Evolutionary conservation across 2,888 invertebrate genomes (phyloP), one percentile per base, ranked within the genome.

Genomic region (Lithophane leautieri): DNA sequence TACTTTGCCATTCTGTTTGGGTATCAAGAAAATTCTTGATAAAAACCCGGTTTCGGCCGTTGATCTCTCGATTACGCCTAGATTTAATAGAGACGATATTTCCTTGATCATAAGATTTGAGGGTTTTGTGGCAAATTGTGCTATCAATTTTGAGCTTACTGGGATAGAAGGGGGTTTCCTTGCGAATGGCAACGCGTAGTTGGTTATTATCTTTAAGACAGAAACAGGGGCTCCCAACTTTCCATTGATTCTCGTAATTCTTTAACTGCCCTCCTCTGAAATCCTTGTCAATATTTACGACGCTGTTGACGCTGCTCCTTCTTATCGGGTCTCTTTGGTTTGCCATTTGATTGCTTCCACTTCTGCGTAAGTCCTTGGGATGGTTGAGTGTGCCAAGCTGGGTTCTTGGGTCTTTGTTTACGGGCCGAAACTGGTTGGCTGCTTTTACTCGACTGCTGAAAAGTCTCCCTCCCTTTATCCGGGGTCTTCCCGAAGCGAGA

Each of bases 181-280:
- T 28, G 71, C 76, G 25, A 85, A 83, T 0, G 78, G 86, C 12
- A 83, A 66, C 2, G 79, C 50, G 40, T 85, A 86, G 12, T 67
- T 66, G 2, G 70, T 71, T 76, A 76, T 75, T 65, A 70, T 75
- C n/a, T 71, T 70, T 76, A 76, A 54, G 60, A 76, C 44, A 16
- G 76, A 76, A 6, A 8, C n/a, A 66, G 71, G 65, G 52, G 71
- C 76, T 61, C 61, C 66, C 66, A 76, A 52, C 8, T 19, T 12
- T n/a, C 72, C 66, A 66, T n/a, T 73, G 67, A 0, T 54, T 40
- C 25, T 44, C 16, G 52, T 28, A 71, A 14, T 56, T 22, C 16
- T n/a, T 56, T 11, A 73, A 40, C 16, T 76, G 80, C 52, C 61
- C 73, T 60, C 61, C 73, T 67, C 67, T 73, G 67, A 73, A 73